A percentile compares a stretch with the other conserved stretches of the same genome.
Conservation (phyloP, 2,888 invertebrate species). For the Lasius fuliginosus region DNA sequence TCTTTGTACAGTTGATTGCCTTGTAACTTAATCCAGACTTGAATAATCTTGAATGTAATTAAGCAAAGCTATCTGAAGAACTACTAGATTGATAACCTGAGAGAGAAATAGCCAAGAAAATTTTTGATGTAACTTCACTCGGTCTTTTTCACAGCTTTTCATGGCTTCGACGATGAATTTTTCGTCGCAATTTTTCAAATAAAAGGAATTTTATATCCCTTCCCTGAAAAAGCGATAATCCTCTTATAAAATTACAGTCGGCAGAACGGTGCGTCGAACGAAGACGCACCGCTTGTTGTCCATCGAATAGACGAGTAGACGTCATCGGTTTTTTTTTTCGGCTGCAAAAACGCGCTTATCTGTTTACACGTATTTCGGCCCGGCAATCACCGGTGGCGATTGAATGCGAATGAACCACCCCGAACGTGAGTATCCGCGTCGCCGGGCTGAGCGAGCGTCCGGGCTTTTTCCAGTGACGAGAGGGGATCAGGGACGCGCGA, state of each 20-base stretch:
- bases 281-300: neutral
- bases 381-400: constrained; percentile 67
- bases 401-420: constrained; percentile 75
- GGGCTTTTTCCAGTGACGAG: constrained; percentile 77
- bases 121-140: neutral
- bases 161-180: neutral
- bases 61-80: neutral
- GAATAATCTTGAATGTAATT: neutral
- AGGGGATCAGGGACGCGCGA: constrained; percentile 79
- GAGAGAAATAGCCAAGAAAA: neutral
- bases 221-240: neutral
- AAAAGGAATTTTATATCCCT: neutral
- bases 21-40: neutral
- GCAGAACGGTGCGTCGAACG: neutral
- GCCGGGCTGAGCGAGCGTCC: constrained; percentile 59
- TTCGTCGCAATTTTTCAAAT: constrained; percentile 1
- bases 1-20: neutral
- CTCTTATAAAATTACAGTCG: neutral
- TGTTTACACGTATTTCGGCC: constrained; percentile 46
- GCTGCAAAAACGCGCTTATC: neutral
- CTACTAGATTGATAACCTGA: neutral
- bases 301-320: neutral
- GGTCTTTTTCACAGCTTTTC: neutral
- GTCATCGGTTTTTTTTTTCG: constrained; percentile 22
- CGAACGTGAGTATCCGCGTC: constrained; percentile 72